These are phyloP conservation scores for Micronycteris hirsuta DNA, from an alignment of 2,113 vertebrate species.

Conservation along the genomic window DNA sequence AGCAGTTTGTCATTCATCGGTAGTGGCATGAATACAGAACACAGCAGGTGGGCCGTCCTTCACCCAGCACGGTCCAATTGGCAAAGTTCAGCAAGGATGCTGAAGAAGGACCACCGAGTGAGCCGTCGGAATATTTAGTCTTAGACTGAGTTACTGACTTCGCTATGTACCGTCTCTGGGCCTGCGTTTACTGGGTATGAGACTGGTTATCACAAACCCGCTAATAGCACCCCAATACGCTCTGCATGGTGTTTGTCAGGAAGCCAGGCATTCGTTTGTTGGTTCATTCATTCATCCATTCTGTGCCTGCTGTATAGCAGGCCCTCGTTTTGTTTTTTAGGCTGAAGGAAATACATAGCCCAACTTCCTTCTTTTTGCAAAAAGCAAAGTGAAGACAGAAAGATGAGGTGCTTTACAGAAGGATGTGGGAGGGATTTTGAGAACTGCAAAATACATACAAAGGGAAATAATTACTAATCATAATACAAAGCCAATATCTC, in stretches of 20 bases:
- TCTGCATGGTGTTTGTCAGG: neutral
- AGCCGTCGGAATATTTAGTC: neutral
- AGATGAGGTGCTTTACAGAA: neutral
- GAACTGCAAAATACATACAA: neutral
- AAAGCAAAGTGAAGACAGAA: neutral
- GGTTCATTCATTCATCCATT: neutral
- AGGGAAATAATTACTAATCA: neutral
- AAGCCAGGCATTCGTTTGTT: neutral
- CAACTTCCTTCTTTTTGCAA: neutral
- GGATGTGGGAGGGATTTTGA: neutral
- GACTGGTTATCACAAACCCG: neutral
- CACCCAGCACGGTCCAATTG: neutral
- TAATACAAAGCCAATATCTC: neutral
- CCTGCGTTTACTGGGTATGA: neutral
- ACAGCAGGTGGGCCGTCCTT: neutral
- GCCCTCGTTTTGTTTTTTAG: neutral
- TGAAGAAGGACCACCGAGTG: neutral
- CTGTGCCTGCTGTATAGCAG: neutral
- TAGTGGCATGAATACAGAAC: neutral
- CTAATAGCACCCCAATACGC: neutral
- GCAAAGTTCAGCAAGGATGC: neutral
- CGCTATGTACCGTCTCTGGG: neutral
- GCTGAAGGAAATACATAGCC: neutral
- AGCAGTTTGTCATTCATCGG: slow-evolving; percentile 56
- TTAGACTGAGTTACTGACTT: neutral